These are phyloP conservation scores for Xyrichtys novacula DNA, from an alignment of 2,797 vertebrate species.

Conservation along the genomic window DNA sequence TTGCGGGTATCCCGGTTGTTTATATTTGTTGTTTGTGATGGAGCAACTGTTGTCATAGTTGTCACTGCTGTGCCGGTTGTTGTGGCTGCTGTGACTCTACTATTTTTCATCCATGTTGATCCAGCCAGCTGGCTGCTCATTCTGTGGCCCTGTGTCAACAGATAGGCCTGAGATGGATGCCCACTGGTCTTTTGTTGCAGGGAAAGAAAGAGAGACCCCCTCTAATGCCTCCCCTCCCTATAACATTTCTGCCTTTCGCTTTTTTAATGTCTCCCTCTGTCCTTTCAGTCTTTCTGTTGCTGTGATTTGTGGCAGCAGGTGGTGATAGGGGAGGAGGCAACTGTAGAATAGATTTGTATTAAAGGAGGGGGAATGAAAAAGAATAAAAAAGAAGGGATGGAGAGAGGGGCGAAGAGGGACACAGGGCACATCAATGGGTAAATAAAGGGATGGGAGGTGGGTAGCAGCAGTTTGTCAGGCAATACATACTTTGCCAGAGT, in stretches of 20 bases:
- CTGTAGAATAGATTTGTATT: constrained; percentile 46
- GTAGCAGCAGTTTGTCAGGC: constrained; percentile 63
- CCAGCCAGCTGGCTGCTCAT: constrained; percentile 68
- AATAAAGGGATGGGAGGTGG: constrained; percentile 68
- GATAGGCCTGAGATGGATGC: constrained; percentile 77
- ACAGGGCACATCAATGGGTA: constrained; percentile 51
- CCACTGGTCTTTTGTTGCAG: constrained; percentile 70
- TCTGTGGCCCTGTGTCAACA: constrained; percentile 71
- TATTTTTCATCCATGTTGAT: constrained; percentile 69
- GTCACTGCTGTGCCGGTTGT: constrained; percentile 23
- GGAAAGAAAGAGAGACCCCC: constrained; percentile 44
- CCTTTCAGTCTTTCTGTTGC: constrained; percentile 58
- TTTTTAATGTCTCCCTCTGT: constrained; percentile 39
- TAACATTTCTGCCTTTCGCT: constrained; percentile 36
- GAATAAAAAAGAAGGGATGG: constrained; percentile 50
- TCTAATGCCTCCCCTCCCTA: constrained; percentile 42
- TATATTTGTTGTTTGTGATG: constrained; percentile 35
- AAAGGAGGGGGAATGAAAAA: constrained; percentile 48
- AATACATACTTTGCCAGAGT: constrained; percentile 26
- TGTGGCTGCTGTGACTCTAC: constrained; percentile 41
- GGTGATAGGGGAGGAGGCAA: constrained; percentile 57
- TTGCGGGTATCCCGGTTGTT: constrained; percentile 30
- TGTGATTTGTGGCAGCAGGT: constrained; percentile 69
- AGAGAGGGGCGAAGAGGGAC: constrained; percentile 46
- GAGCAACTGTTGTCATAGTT: constrained; percentile 55